Base-by-base conservation (phyloP, 2,113 vertebrate genomes). In the Bufo gargarizans region DNA sequence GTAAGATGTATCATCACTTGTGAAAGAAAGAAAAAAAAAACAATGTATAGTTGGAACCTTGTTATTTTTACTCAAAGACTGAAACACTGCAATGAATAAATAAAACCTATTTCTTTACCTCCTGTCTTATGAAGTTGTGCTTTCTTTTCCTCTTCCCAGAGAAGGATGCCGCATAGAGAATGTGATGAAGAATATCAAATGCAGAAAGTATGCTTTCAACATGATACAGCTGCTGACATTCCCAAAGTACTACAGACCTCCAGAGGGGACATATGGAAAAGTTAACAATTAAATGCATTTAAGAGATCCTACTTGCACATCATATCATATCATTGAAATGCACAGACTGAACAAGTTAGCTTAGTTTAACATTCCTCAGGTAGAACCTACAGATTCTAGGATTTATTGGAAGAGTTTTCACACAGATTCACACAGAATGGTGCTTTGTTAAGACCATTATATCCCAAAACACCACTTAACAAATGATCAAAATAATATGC, bases 131-230 rank as follows among this genome's bases (percentile, higher is more conserved):
- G 95, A 93, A 94, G 95, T 94, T 95, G 94, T 95, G 19, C 94
- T 95, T 95, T 95, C 47, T 93, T 91, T 92, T 93, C 94, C 94
- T 96, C 79, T 92, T 88, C 94, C 94, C 96, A 99, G 98, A 98
- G 97, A 99, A 96, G 98, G 98, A 95, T 99, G 98, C 96, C 98
- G 98, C 93, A 99, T 99, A 97, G 98, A 99, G 92, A 99, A 99
- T 94, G 98, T 98, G 89, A 95, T 97, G 96, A 99, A 99, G 97
- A 99, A 99, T 95, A 96, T 99, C 94, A 97, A 93, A 94, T 97
- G 97, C 96, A 97, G 98, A 94, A 99, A 99, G 91, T 99, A 99
- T 93, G 98, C 98, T 93, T 99, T 99, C 97, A 99, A 99, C 97
- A 95, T 97, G 94, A 94, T 99, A 91, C 98, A 99, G 93, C 97